Base-by-base conservation (phyloP, 2,797 vertebrate species). In the Mormyrus proboscirostris region DNA sequence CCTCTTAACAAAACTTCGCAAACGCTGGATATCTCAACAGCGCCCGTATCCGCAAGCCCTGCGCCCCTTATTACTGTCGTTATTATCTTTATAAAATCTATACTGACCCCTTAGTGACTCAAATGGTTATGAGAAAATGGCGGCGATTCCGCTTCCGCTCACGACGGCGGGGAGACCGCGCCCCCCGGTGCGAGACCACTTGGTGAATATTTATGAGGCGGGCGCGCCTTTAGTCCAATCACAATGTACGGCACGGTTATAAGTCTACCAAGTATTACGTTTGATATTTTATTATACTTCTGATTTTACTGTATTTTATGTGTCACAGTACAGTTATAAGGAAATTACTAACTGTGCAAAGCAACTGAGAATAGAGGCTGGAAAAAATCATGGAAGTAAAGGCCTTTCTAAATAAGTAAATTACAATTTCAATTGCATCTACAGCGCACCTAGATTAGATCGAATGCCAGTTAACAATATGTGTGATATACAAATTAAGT, bases 81-180 rank as follows among this genome's bases (percentile, higher is more conserved):
- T 93, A 92, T 94, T 90, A 91, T 90, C 86, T 65, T 91, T 92
- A 94, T 92, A 73, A 92, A 94, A 92, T 94, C 92, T 92, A 91
- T 93, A 95, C 95, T 96, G 95, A 96, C 96, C 96, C 96, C 95
- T 94, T 91, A 94, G 94, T 93, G 95, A 95, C 94, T 94, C 93
- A 92, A 90, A 33, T 93, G 93, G 38, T 89, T 94, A 94, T 93
- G 92, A 96, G 95, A 95, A 97, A 96, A 97, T 97, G 96, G 96
- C 96, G 95, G 95, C 94, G 92, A 92, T 96, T 97, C 96, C 96
- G 96, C 95, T 97, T 97, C 96, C 96, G 95, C 92, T 95, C 91
- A 91, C 90, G 89, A 84, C 89, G 91, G 93, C 92, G 94, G 93
- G 94, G 92, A 94, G 92, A 95, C 95, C 96, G 94, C 96, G 94